Percentiles rank a stretch among this genome's conserved stretches.
Evolutionary conservation across 2,888 invertebrate species (phyloP).

Genomic region (Alviniconcha strummeri): DNA sequence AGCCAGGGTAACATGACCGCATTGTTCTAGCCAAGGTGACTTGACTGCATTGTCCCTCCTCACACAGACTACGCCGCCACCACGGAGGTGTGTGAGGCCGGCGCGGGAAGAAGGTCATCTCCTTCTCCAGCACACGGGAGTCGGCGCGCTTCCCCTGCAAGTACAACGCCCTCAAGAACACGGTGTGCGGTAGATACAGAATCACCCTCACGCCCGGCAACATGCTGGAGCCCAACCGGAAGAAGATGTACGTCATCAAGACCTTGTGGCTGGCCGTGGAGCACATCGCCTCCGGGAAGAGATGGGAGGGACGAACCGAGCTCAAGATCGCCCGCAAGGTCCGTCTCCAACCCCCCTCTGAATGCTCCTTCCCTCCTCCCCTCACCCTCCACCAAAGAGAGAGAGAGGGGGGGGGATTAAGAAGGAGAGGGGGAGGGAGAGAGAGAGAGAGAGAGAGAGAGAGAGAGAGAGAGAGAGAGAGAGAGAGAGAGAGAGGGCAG

Average conservation of each 20-base stretch:
- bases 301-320: constrained; percentile 25
- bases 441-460: no score
- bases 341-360: no score
- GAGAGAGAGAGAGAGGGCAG: no score
- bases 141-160: constrained; percentile 12
- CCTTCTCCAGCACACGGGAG: not conserved
- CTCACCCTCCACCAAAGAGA: no score
- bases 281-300: not conserved
- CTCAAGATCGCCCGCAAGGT: constrained; percentile 29
- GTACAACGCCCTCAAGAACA: constrained; percentile 21
- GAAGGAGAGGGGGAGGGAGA: no score
- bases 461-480: no score
- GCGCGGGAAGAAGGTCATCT: not conserved
- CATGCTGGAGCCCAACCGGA: constrained; percentile 13
- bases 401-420: no score
- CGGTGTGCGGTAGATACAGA: constrained; percentile 8
- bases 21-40: no score
- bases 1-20: no score
- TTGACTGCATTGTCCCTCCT: no score
- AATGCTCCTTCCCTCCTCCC: no score
- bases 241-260: constrained; percentile 8
- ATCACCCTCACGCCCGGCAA: constrained; percentile 14
- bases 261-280: constrained; percentile 9
- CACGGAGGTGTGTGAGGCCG: not conserved
- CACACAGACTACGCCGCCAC: no score